phyloP scores from a whole-genome alignment of 2,797 vertebrate genomes.

The Hylomyscus alleni region DNA sequence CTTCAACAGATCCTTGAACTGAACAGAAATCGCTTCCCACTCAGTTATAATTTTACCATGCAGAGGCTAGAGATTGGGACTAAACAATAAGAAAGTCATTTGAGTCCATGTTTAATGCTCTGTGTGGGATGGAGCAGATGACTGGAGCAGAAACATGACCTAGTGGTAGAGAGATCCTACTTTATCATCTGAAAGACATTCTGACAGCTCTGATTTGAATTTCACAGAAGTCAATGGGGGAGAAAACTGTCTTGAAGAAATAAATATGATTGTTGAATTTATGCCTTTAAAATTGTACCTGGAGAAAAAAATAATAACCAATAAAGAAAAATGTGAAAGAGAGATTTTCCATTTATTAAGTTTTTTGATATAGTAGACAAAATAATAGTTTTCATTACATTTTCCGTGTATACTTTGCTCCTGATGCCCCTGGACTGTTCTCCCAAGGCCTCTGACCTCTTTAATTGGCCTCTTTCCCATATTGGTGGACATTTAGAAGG shows the following conservation, averaged over 20 bases:
- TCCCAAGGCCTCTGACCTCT: neutral
- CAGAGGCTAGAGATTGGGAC: slow-evolving; percentile 76
- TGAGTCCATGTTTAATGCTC: slow-evolving; percentile 70
- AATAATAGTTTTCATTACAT: neutral
- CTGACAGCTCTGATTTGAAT: slow-evolving; percentile 49
- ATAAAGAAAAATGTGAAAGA: neutral
- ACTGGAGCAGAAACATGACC: slow-evolving; percentile 29
- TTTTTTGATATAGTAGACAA: neutral
- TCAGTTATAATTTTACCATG: slow-evolving; percentile 82
- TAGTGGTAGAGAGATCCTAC: slow-evolving; percentile 34
- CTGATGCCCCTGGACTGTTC: neutral
- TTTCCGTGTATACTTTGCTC: neutral
- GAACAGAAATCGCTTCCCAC: slow-evolving; percentile 83
- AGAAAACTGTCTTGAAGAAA: neutral
- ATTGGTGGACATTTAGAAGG: neutral
- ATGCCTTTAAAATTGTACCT: slow-evolving; percentile 11
- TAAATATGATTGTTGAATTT: neutral
- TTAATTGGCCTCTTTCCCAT: neutral
- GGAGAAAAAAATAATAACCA: neutral
- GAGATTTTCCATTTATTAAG: neutral
- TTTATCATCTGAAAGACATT: slow-evolving; percentile 62
- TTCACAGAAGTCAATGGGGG: slow-evolving; percentile 9
- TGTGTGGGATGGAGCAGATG: slow-evolving; percentile 58
- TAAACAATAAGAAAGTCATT: slow-evolving; percentile 74
- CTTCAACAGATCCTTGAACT: slow-evolving; percentile 75